phyloP scores from a whole-genome alignment of 2,797 vertebrate species.

The Pampus argenteus region DNA sequence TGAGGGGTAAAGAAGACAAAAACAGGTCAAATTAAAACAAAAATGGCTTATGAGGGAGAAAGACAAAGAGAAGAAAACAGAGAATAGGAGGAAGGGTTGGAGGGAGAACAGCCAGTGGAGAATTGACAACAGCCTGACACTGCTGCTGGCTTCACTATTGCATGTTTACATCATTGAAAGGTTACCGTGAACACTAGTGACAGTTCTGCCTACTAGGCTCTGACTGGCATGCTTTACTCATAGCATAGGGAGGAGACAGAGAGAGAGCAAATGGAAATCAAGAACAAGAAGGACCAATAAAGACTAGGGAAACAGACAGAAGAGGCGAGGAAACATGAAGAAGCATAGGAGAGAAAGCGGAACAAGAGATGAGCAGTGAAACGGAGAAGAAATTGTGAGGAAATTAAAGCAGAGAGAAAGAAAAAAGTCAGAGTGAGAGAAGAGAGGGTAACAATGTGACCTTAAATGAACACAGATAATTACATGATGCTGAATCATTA shows the following conservation, averaged over 20 bases:
- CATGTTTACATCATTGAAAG: slow-evolving; percentile 82
- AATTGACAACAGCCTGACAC: slow-evolving; percentile 57
- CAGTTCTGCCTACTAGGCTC: slow-evolving; percentile 81
- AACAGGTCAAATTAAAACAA: slow-evolving; percentile 7
- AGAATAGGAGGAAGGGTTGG: slow-evolving; percentile 36
- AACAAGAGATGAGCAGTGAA: slow-evolving; percentile 7
- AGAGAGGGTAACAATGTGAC: slow-evolving; percentile 25
- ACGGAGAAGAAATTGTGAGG: background rate
- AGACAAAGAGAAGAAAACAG: slow-evolving; percentile 30
- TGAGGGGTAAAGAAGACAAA: background rate
- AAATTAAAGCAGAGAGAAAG: background rate
- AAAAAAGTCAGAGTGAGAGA: slow-evolving; percentile 5
- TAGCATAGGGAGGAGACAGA: slow-evolving; percentile 43
- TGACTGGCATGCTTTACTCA: slow-evolving; percentile 73
- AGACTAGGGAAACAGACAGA: slow-evolving; percentile 30
- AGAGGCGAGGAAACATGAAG: slow-evolving; percentile 9
- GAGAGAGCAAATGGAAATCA: slow-evolving; percentile 35
- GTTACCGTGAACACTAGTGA: slow-evolving; percentile 81
- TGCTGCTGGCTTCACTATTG: slow-evolving; percentile 80
- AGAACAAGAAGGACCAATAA: slow-evolving; percentile 28
- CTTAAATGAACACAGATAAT: slow-evolving; percentile 48
- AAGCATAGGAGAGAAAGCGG: background rate
- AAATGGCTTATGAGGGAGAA: slow-evolving; percentile 17
- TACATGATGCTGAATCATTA: slow-evolving; percentile 66
- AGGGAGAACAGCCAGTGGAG: slow-evolving; percentile 42